Percentiles rank a stretch among this genome's conserved stretches.
These are phyloP conservation scores for Aradophagus sp. DNA, from an alignment of 1,140 invertebrate genomes.

Conservation along the genomic window DNA sequence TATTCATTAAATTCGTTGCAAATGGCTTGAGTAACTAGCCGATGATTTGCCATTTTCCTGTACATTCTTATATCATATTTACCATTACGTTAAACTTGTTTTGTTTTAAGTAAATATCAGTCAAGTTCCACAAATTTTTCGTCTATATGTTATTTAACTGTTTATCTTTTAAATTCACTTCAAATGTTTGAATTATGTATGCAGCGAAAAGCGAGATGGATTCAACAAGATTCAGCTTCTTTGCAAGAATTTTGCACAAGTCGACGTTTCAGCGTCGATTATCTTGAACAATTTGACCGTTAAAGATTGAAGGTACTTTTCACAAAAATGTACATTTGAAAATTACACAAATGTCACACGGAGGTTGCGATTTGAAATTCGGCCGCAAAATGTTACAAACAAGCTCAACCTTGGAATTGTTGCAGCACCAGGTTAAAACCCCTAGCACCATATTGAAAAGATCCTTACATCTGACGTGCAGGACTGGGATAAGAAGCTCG, in stretches of 20 bases:
- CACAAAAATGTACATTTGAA: too few relatives aligned
- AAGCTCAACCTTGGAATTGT: constrained; percentile 25
- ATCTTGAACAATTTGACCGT: too few relatives aligned
- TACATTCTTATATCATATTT: constrained; percentile 47
- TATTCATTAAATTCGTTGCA: too few relatives aligned
- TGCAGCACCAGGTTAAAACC: constrained; percentile 64
- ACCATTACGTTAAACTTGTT: constrained; percentile 44
- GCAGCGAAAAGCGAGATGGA: constrained; percentile 37
- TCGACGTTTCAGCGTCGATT: too few relatives aligned
- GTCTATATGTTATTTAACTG: constrained; percentile 26
- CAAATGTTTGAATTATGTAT: constrained; percentile 36
- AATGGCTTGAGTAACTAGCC: constrained; percentile 17
- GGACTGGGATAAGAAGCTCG: constrained; percentile 47
- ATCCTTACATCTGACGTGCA: constrained; percentile 48
- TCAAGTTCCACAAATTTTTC: constrained; percentile 44
- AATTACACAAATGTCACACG: too few relatives aligned
- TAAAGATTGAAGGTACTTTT: too few relatives aligned
- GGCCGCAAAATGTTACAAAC: constrained; percentile 21
- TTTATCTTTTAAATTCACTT: constrained; percentile 29
- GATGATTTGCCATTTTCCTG: constrained; percentile 41
- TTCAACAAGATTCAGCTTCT: constrained; percentile 18
- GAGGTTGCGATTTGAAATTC: not conserved
- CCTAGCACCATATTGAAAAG: constrained; percentile 67
- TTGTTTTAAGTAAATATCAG: constrained; percentile 52
- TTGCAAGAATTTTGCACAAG: constrained; percentile 6